Conservation (phyloP, 1,140 invertebrate genomes). For the Battus philenor region DNA sequence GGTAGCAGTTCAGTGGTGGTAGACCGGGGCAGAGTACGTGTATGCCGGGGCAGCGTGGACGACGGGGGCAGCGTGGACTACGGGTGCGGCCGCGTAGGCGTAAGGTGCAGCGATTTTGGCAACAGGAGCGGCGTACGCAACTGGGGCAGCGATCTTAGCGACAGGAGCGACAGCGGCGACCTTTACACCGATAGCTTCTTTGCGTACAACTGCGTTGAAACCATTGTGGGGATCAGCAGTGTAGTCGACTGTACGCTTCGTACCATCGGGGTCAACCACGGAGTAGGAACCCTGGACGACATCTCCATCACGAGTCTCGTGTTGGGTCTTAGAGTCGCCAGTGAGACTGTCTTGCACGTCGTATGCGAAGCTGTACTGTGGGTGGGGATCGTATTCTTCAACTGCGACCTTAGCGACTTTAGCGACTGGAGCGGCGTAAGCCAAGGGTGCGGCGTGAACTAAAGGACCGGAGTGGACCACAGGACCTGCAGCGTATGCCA, state of each 20-base stretch:
- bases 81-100: conserved; percentile 27
- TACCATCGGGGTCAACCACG: conserved; percentile 79
- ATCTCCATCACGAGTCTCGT: conserved; percentile 79
- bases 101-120: conserved; percentile 29
- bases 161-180: conserved; percentile 33
- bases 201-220: conserved; percentile 72
- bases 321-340: conserved; percentile 81
- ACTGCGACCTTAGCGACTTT: conserved; percentile 30
- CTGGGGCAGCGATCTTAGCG: conserved; percentile 31
- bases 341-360: conserved; percentile 80
- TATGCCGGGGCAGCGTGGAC: conserved; percentile 28
- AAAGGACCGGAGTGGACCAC: conserved; percentile 3
- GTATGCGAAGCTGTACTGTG: conserved; percentile 80
- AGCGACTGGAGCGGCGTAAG: conserved; percentile 15
- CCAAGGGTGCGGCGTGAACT: conserved; percentile 18
- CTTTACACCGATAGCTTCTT: conserved; percentile 41
- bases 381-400: conserved; percentile 69
- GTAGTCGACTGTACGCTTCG: conserved; percentile 80
- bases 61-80: conserved; percentile 34
- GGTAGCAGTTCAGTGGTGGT: conserved; percentile 57
- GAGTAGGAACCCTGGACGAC: conserved; percentile 79
- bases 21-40: conserved; percentile 35
- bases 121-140: conserved; percentile 36
- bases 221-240: conserved; percentile 74
- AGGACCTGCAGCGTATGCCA: conserved; percentile 12